Evolutionary conservation across 2,113 vertebrate species (phyloP).

Genomic region (Lophius piscatorius): DNA sequence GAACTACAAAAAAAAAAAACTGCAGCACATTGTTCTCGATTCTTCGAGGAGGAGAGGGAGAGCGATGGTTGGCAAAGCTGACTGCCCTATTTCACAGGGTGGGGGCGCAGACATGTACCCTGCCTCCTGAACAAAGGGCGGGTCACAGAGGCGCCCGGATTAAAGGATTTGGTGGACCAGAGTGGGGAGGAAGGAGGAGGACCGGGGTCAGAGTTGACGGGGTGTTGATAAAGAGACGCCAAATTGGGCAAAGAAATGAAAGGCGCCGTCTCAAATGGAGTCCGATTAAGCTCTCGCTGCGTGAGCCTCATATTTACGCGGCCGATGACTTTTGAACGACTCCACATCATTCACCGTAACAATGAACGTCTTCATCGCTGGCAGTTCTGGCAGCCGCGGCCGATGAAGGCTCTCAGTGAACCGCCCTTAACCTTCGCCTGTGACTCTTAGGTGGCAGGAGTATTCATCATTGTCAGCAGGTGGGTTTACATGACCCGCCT

Average conservation of each 20-base stretch:
- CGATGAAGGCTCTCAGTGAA: not conserved
- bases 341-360: conserved; percentile 33
- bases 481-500: not conserved
- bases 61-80: conserved; percentile 5
- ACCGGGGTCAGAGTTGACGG: conserved; percentile 65
- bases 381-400: conserved; percentile 6
- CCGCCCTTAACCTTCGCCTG: not conserved
- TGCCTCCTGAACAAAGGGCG: conserved; percentile 48
- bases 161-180: conserved; percentile 65
- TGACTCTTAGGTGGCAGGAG: conserved; percentile 31
- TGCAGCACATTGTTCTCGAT: not conserved
- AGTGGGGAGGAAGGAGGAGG: conserved; percentile 38
- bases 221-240: conserved; percentile 55
- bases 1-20: not conserved
- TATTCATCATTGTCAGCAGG: conserved; percentile 50
- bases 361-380: conserved; percentile 57
- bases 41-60: conserved; percentile 17
- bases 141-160: conserved; percentile 66
- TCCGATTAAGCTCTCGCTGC: conserved; percentile 62
- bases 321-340: conserved; percentile 51
- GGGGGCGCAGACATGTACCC: conserved; percentile 69
- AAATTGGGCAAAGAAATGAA: conserved; percentile 43
- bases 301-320: conserved; percentile 48
- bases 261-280: conserved; percentile 55
- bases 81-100: conserved; percentile 61